These are phyloP conservation scores for Pterois miles DNA, from an alignment of 2,797 vertebrate genomes.

Conservation along the genomic window DNA sequence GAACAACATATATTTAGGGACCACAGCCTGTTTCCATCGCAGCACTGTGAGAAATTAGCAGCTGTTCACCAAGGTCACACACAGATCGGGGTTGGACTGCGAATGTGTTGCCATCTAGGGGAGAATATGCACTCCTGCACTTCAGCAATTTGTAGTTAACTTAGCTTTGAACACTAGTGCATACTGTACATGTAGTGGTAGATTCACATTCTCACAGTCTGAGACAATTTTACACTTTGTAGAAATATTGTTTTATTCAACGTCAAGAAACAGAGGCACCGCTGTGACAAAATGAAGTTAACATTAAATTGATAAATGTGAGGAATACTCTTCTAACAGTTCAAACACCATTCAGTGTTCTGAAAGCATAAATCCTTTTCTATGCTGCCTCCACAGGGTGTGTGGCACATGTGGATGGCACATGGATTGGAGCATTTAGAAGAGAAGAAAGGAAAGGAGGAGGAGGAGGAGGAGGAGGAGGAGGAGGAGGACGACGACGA, in stretches of 20 bases:
- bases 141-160: not conserved
- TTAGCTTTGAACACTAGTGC: not conserved
- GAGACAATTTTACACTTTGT: not conserved
- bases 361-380: not conserved
- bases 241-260: too few relatives aligned
- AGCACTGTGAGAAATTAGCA: not conserved
- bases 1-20: not conserved
- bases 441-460: too few relatives aligned
- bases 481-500: constrained; percentile 1
- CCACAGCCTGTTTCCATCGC: not conserved
- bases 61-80: constrained; percentile 14
- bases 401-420: constrained; percentile 41
- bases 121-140: not conserved
- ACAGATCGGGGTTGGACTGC: not conserved
- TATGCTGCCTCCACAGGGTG: constrained; percentile 7
- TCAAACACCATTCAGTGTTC: not conserved
- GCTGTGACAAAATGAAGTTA: not conserved
- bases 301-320: not conserved
- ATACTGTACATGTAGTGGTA: not conserved
- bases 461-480: too few relatives aligned
- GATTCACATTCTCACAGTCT: not conserved
- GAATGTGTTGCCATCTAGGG: constrained; percentile 63
- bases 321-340: not conserved
- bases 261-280: not conserved
- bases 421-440: constrained; percentile 16